A percentile compares a stretch with the other conserved stretches of the same genome.
These are phyloP conservation scores for Scatophagus argus DNA, from an alignment of 2,113 vertebrate genomes.

Conservation along the genomic window DNA sequence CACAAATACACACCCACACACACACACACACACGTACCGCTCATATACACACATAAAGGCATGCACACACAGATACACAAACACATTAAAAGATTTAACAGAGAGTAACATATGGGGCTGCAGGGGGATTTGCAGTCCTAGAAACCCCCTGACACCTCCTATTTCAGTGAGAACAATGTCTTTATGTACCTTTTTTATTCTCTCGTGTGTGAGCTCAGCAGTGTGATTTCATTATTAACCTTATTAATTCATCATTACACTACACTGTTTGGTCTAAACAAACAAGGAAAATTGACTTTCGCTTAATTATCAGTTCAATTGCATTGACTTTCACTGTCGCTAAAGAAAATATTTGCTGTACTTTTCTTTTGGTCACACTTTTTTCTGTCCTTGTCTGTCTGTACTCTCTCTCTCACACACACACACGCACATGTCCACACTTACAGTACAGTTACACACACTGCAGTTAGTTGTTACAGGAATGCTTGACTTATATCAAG, in stretches of 20 bases:
- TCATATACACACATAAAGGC: constrained; percentile 20
- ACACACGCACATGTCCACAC: background rate
- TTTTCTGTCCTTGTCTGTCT: constrained; percentile 1
- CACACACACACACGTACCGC: background rate
- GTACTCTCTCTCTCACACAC: constrained; percentile 2
- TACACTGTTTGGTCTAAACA: constrained; percentile 26
- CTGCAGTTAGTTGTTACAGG: constrained; percentile 39
- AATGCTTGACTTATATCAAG: constrained; percentile 22
- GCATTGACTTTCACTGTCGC: background rate
- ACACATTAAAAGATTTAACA: constrained; percentile 67
- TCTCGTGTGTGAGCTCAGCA: constrained; percentile 23
- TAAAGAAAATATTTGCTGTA: constrained; percentile 45
- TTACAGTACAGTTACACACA: background rate
- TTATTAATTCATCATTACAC: constrained; percentile 10
- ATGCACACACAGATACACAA: constrained; percentile 22
- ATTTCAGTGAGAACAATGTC: constrained; percentile 37
- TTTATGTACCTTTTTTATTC: constrained; percentile 3
- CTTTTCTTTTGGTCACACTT: constrained; percentile 12
- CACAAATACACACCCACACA: constrained; percentile 36
- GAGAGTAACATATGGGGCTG: constrained; percentile 66
- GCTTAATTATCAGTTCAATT: background rate
- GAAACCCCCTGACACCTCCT: constrained; percentile 43
- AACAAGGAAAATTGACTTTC: constrained; percentile 7
- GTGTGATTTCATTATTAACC: constrained; percentile 38
- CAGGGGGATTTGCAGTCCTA: constrained; percentile 58